Base-by-base conservation (phyloP, 2,888 invertebrate genomes). In the Phyllotreta cruciferae region DNA sequence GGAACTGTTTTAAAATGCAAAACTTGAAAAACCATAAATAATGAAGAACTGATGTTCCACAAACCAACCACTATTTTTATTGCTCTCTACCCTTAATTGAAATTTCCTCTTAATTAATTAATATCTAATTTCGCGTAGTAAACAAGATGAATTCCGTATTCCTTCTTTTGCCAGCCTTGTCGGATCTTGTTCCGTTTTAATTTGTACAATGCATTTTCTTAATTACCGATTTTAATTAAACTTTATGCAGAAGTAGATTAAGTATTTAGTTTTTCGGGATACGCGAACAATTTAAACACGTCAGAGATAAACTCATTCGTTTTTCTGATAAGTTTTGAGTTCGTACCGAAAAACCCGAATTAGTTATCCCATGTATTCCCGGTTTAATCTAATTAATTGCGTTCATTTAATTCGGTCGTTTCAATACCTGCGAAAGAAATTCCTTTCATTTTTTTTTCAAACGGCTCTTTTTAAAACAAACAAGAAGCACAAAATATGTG, bases 141-240 rank as follows among this genome's bases (percentile, higher is more conserved):
- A 24, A 24, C 24, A 24, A 24, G 24, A 24, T 24, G 24, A 24
- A 24, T 24, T 24, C 24, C 24, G 24, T 24, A 24, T 24, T 24
- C 24, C 24, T 24, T 24, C 24, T 24, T n/a, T 24, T 24, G 24
- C 4, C 4, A 24, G 24, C 24, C 24, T 24, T 24, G 24, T 24
- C 24, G 24, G 24, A 24, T 24, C 24, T 24, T 24, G 24, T 44
- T 44, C 44, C 7, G 14, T 10, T 44, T 44, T 44, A 44, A 10
- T 44, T 44, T 44, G 44, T 14, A 44, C 10, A n/a, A 44, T 44
- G 14, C 44, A 44, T 44, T 44, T 44, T 10, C 44, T 10, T 44
- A n/a, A 44, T 44, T 44, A 44, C 14, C 44, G 1, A 44, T 13
- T 7, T 14, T 44, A 44, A 44, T 44, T 44, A 44, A 44, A 44